phyloP scores from a whole-genome alignment of 2,888 invertebrate genomes.

The Drosophila antonietae region DNA sequence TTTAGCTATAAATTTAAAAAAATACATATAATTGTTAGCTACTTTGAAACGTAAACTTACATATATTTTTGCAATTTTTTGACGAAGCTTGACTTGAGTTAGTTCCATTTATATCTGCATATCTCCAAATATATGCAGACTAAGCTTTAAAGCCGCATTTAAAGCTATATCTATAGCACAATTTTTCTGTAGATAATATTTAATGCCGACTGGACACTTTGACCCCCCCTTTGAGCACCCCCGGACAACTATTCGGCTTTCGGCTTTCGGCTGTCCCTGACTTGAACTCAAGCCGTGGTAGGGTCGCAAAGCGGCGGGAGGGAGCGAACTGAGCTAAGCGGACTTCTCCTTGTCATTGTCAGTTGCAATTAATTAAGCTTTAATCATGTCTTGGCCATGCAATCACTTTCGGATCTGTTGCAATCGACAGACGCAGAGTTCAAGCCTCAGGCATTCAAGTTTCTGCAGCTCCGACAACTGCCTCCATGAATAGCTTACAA shows the following conservation, averaged over 20 bases:
- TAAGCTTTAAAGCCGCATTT: not conserved
- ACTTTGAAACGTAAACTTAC: not conserved
- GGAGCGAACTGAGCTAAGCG: slow-evolving; percentile 5
- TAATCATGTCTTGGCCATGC: slow-evolving; percentile 72
- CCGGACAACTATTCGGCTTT: slow-evolving; percentile 12
- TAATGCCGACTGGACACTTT: slow-evolving; percentile 1
- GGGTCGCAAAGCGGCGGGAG: not conserved
- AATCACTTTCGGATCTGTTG: slow-evolving; percentile 56
- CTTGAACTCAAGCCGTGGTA: slow-evolving; percentile 26
- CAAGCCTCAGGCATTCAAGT: slow-evolving; percentile 33
- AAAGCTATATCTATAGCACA: not conserved
- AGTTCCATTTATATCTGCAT: not conserved
- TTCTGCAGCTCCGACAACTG: slow-evolving; percentile 8
- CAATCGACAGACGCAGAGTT: slow-evolving; percentile 37
- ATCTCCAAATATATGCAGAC: too few species aligned
- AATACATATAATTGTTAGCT: not conserved
- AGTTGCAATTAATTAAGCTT: slow-evolving; percentile 65
- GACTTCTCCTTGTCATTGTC: slow-evolving; percentile 60
- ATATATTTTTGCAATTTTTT: not conserved
- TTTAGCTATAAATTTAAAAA: not conserved
- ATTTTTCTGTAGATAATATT: not conserved
- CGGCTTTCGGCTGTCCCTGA: slow-evolving; percentile 58
- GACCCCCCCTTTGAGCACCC: not conserved
- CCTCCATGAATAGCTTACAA: slow-evolving; percentile 27
- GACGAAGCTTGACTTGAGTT: not conserved